A percentile compares a stretch with the other conserved stretches of the same genome.
phyloP scores from a whole-genome alignment of 2,797 vertebrate species.

The Mormyrops attenuatus region DNA sequence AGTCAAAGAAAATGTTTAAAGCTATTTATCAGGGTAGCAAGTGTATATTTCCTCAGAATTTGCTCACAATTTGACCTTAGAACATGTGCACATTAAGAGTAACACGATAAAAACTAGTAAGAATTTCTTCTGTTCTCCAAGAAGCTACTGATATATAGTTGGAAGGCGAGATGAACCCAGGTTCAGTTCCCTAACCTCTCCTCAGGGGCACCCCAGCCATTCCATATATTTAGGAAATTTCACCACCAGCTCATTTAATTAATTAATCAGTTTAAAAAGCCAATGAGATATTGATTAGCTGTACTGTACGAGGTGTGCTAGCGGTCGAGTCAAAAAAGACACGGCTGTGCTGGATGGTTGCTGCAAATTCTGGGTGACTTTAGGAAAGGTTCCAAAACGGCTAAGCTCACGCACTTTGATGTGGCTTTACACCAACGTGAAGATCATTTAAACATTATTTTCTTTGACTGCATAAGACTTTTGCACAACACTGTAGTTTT shows the following conservation, averaged over 20 bases:
- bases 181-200: background rate
- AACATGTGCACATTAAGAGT: background rate
- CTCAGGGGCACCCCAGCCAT: background rate
- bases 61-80: background rate
- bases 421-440: background rate
- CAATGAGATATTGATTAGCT: background rate
- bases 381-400: background rate
- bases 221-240: background rate
- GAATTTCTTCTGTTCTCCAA: background rate
- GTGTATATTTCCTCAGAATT: background rate
- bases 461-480: background rate
- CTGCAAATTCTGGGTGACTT: background rate
- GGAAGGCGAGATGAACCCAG: background rate
- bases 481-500: background rate
- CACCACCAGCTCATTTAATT: background rate
- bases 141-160: background rate
- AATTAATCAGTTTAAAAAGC: background rate
- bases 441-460: background rate
- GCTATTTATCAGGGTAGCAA: background rate
- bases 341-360: background rate
- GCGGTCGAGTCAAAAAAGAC: background rate
- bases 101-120: background rate
- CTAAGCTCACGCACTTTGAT: background rate
- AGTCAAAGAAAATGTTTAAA: background rate
- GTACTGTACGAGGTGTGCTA: background rate